Base-by-base conservation (phyloP, 2,113 vertebrate species). In the Cariama cristata region DNA sequence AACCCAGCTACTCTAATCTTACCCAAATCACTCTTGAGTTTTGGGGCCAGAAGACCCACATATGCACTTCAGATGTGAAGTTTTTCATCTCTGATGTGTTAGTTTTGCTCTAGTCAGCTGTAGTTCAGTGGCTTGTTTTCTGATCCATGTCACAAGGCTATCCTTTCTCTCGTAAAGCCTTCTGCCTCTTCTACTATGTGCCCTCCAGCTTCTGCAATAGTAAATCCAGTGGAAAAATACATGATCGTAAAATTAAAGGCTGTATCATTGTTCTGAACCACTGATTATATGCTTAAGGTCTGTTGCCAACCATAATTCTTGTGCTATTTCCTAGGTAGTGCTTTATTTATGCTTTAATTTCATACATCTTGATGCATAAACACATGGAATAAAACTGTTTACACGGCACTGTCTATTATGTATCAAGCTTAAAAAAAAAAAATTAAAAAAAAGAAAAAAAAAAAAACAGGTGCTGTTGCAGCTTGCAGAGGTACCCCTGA, bases 251-350 rank as follows among this genome's bases (percentile, higher is more conserved):
- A 93, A 94, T 91, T 96, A 95, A 95, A 82, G 91, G 33, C 74
- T 79, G 35, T 64, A 35, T 73, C 58, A 30, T 72, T 92, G 52
- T 96, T 96, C 77, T 91, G 77, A 95, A 89, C 66, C 80, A 38
- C 62, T 93, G 96, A 79, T 91, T 93, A 91, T 62, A 73, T n/a
- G 42, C 66, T 76, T 89, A 60, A 14, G 45, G 50, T 91, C 73
- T 89, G 28, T 82, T 85, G 66, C 53, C 85, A 93, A 26, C 66
- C 35, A 28, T 93, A 91, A 74, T 91, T 92, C 91, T 50, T 64
- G 42, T 63, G 32, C 72, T 71, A 5, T 87, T 97, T 91, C 83
- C 79, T 95, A 76, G 64, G n/a, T 7, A 50, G 56, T 53, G n/a
- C 38, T 81, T 91, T 91, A 74, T 84, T 85, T 30, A 16, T 72